These are phyloP conservation scores for Fistularia commersonii DNA, from an alignment of 2,797 vertebrate genomes.

Conservation along the genomic window DNA sequence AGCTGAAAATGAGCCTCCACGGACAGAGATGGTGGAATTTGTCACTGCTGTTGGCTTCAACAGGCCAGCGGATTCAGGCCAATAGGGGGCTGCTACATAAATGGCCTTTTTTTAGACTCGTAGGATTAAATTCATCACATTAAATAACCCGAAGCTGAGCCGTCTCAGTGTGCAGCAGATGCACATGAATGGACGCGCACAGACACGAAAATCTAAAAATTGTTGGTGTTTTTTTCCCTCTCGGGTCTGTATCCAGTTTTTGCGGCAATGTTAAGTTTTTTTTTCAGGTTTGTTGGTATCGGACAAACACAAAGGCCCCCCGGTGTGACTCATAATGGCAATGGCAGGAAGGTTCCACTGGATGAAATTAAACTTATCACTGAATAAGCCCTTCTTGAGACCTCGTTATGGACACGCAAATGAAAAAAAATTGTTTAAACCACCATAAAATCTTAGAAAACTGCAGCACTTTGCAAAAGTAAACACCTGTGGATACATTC, in stretches of 20 bases:
- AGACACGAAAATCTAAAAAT: no score
- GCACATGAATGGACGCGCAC: conserved; percentile 7
- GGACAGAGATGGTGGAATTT: conserved; percentile 29
- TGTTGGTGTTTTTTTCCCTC: no score
- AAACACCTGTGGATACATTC: conserved; percentile 19
- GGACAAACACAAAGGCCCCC: no score
- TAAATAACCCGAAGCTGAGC: conserved; percentile 33
- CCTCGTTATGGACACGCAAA: not conserved
- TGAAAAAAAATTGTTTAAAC: conserved; percentile 27
- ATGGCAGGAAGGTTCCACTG: not conserved
- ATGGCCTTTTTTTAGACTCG: conserved; percentile 32
- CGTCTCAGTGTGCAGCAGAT: conserved; percentile 25
- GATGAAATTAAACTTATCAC: no score
- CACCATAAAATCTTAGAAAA: conserved; percentile 1
- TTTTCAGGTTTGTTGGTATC: no score
- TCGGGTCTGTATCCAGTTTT: not conserved
- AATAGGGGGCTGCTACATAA: conserved; percentile 48
- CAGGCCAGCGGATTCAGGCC: conserved; percentile 51
- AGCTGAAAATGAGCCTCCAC: not conserved
- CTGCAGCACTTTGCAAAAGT: not conserved
- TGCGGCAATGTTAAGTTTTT: not conserved
- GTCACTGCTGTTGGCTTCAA: conserved; percentile 26
- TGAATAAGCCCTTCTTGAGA: conserved; percentile 5
- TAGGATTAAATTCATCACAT: conserved; percentile 48
- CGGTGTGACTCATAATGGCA: not conserved